These are phyloP conservation scores for Boloria euphrosyne DNA, from an alignment of 2,888 invertebrate species.

Conservation along the genomic window DNA sequence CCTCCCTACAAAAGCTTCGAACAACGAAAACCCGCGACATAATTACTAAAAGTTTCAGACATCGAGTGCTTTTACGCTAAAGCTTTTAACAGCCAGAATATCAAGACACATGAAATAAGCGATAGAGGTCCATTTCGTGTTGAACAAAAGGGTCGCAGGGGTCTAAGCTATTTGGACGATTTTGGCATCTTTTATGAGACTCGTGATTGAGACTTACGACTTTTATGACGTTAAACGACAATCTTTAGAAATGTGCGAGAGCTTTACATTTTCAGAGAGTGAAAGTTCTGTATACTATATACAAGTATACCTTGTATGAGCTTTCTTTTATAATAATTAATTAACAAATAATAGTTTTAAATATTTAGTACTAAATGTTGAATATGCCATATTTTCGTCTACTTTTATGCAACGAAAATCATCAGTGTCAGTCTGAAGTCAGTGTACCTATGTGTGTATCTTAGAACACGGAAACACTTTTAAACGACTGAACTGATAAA, in stretches of 20 bases:
- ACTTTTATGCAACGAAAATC: too few relatives aligned
- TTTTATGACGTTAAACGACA: slow-evolving; percentile 63
- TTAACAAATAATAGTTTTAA: too few relatives aligned
- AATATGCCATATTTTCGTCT: neutral
- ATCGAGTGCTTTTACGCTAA: slow-evolving; percentile 74
- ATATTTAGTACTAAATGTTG: slow-evolving; percentile 32
- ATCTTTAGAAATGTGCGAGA: slow-evolving; percentile 56
- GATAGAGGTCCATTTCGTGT: slow-evolving; percentile 40
- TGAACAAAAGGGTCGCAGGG: slow-evolving; percentile 41
- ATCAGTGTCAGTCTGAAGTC: too few relatives aligned
- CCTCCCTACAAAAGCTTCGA: slow-evolving; percentile 64
- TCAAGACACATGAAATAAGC: slow-evolving; percentile 42
- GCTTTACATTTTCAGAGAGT: slow-evolving; percentile 50
- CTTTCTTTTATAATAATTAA: too few relatives aligned
- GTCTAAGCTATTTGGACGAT: slow-evolving; percentile 49
- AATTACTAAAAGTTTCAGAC: slow-evolving; percentile 77
- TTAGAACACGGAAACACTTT: too few relatives aligned
- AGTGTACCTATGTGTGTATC: too few relatives aligned
- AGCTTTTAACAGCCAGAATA: slow-evolving; percentile 56
- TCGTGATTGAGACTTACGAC: slow-evolving; percentile 68
- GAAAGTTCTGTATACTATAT: slow-evolving; percentile 37
- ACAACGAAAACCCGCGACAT: slow-evolving; percentile 65
- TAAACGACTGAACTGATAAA: too few relatives aligned
- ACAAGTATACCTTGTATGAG: too few relatives aligned
- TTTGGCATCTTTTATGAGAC: slow-evolving; percentile 51